A percentile compares a stretch with the other conserved stretches of the same genome.
These are phyloP conservation scores for Euura saliciscinereae DNA, from an alignment of 1,140 invertebrate species.

Conservation along the genomic window DNA sequence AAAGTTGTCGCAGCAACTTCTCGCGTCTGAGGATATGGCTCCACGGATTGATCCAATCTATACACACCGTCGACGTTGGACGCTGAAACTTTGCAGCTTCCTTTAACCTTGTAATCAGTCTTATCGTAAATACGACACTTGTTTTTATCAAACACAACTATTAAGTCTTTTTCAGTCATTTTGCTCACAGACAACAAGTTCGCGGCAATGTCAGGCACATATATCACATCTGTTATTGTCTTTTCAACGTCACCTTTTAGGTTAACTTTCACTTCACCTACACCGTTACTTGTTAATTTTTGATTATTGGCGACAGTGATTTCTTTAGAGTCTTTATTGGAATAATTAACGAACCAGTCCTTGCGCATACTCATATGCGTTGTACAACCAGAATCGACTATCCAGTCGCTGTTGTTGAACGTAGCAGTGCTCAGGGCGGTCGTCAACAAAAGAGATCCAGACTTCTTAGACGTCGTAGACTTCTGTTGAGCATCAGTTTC, in stretches of 20 bases:
- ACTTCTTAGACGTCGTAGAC: not conserved
- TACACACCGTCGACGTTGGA: not conserved
- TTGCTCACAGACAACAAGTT: constrained; percentile 42
- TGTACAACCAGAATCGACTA: not conserved
- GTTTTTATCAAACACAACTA: constrained; percentile 36
- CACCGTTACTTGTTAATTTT: constrained; percentile 10
- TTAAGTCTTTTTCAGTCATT: constrained; percentile 39
- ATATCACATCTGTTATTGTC: constrained; percentile 27
- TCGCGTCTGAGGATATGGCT: not conserved
- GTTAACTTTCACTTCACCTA: constrained; percentile 35
- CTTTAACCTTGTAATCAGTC: constrained; percentile 8
- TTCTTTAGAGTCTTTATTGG: constrained; percentile 1
- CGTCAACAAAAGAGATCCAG: not conserved
- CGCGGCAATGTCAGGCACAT: constrained; percentile 25
- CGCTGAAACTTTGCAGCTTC: not conserved
- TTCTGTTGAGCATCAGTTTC: not conserved
- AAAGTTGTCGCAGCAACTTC: not conserved
- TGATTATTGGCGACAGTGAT: not conserved
- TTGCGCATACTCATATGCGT: not conserved
- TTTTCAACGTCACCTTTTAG: not conserved
- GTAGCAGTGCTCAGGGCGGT: not conserved
- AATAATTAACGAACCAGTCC: not conserved
- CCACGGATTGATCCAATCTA: not conserved
- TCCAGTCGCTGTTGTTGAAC: not conserved
- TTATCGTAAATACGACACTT: constrained; percentile 36